Evolutionary conservation across 2,888 invertebrate genomes (phyloP), one percentile per base, ranked within the genome.

Genomic region (Campopleginae sp.): DNA sequence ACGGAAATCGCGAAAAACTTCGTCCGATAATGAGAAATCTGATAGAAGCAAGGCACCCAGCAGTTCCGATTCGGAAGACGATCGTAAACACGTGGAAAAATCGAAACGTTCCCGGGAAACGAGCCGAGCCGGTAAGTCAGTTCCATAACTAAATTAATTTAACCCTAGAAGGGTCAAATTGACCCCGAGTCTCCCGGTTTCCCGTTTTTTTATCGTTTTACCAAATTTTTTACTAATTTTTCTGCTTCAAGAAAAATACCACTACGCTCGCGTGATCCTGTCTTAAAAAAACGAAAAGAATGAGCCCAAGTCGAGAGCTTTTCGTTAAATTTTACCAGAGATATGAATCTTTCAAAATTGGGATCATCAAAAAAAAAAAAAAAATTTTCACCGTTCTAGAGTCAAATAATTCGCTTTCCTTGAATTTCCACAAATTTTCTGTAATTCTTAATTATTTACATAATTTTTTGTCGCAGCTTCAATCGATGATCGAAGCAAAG

Each of bases 11-110:
- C 91, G 92, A 58, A 93, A 93, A 80, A 83, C 90, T 17, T 94
- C 93, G 4, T 93, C 92, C n/a, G 94, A 95, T 86, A 95, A 95
- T 61, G 94, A 94, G 38, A 95, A 95, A 89, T 93, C 94, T 1
- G 94, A 92, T 54, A 91, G 90, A 80, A 95, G 95, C 89, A 95
- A 95, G 91, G 95, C 94, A 85, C 93, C 93, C 33, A 93, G 94
- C 10, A 95, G 95, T 89, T 94, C 95, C 8, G 95, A 94, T 76
- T 95, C 95, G 4, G 96, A 96, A 88, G 95, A 95, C n/a, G 93
- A 92, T 7, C 89, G 89, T 44, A 93, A 93, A 80, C 88, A 89
- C 72, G 76, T 86, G 17, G 93, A 93, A 27, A 93, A 93, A 88
- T 89, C 83, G 17, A 93, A 93, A 83, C 91, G 92, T 70, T 54